These are phyloP conservation scores for Semnornis frantzii DNA, from an alignment of 2,113 vertebrate genomes.

Conservation along the genomic window DNA sequence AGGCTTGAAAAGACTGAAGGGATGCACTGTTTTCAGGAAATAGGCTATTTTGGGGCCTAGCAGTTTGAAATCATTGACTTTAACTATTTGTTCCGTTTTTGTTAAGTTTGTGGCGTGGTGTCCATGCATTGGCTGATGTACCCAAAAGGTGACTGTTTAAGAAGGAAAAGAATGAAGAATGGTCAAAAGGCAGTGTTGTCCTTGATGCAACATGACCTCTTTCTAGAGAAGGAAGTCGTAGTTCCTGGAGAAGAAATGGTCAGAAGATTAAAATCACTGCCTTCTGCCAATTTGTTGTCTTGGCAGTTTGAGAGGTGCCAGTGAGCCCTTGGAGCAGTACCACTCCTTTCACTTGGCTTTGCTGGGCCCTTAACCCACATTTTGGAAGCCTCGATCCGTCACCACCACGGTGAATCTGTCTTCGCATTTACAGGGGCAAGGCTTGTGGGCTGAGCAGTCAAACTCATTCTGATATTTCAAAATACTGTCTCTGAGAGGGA, in stretches of 20 bases:
- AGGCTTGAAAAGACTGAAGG: not conserved
- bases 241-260: not conserved
- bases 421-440: not conserved
- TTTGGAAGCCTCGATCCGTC: rapidly evolving
- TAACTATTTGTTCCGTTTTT: not conserved
- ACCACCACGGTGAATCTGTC: rapidly evolving
- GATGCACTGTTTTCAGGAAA: not conserved
- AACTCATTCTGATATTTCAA: not conserved
- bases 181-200: not conserved
- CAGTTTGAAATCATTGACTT: not conserved
- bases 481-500: not conserved
- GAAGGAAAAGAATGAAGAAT: not conserved
- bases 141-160: not conserved
- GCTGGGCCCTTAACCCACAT: rapidly evolving
- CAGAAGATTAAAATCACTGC: not conserved
- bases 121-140: not conserved
- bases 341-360: not conserved
- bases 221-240: not conserved
- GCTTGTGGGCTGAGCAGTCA: not conserved
- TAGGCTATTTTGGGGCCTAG: not conserved
- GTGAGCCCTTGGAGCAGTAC: not conserved
- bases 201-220: not conserved
- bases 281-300: not conserved
- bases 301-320: not conserved
- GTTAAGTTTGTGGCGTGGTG: not conserved